Base-by-base conservation (phyloP, 2,888 invertebrate species). In the Nycteola revayana region DNA sequence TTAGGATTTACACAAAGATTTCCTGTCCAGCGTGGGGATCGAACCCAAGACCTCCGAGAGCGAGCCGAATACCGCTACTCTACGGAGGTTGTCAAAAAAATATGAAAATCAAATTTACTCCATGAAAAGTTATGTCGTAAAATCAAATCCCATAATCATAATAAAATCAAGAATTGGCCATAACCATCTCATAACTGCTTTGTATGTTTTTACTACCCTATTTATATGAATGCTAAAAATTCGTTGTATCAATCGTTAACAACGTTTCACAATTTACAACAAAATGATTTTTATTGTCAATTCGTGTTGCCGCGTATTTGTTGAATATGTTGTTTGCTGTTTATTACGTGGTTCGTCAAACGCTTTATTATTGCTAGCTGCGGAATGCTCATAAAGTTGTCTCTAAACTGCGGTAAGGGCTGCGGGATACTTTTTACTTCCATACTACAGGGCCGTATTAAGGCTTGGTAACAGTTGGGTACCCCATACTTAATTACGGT, bases 251-350 rank as follows among this genome's bases (percentile, higher is more conserved):
- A 37, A 44, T 36, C 28, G 39, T 10, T 24, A 21, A 27, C 29
- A 40, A 18, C 39, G 23, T 22, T 17, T 30, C 22, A 29, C 31
- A 49, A 35, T 37, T 43, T 43, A 49, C 34, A 45, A 37, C 36
- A 41, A 45, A 45, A 39, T 49, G 36, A 49, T 45, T 21, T 39
- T 50, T 45, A 50, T 14, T 32, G 40, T 10, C 29, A 30, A 32
- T 32, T 36, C 26, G 35, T 29, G 20, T 24, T 33, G 32, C 45
- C 32, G 25, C 31, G 32, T 39, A 42, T 14, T 14, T 14, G 3
- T 2, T 14, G 14, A 51, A 46, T 51, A 38, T 28, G 31, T 36
- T 28, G 23, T 10, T 28, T 20, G 36, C 38, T 38, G 21, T 41
- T 23, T 50, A 46, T 42, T 23, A 35, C 29, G 10, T 10, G 6